These are phyloP conservation scores for Drosophila niveifrons DNA, from an alignment of 2,888 invertebrate genomes.

Conservation along the genomic window DNA sequence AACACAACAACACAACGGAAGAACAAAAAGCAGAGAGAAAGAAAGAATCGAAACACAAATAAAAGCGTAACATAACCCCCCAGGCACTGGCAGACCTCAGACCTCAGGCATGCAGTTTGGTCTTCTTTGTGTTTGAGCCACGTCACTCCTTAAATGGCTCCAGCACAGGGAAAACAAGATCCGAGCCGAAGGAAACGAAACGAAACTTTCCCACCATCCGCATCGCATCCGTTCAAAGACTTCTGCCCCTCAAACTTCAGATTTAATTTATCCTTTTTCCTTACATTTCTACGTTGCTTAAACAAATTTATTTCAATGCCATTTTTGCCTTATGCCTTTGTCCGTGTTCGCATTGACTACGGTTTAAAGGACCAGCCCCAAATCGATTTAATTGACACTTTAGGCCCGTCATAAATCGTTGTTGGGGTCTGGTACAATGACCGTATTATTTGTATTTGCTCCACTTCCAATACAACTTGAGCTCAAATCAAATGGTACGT, in stretches of 20 bases:
- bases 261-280: slow-evolving; percentile 66
- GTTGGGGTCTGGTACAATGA: slow-evolving; percentile 51
- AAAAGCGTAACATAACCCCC: slow-evolving; percentile 61
- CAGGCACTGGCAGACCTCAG: slow-evolving; percentile 38
- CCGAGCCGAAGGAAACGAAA: slow-evolving; percentile 46
- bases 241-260: slow-evolving; percentile 13
- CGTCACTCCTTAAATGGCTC: slow-evolving; percentile 28
- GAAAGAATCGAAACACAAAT: slow-evolving; percentile 64
- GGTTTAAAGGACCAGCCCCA: slow-evolving; percentile 52
- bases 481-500: slow-evolving; percentile 45
- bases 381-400: slow-evolving; percentile 80
- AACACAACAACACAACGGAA: slow-evolving; percentile 19
- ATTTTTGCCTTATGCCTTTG: not conserved
- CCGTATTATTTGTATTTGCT: slow-evolving; percentile 73
- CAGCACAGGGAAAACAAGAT: slow-evolving; percentile 17
- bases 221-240: slow-evolving; percentile 52
- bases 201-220: slow-evolving; percentile 54
- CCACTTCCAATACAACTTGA: slow-evolving; percentile 31
- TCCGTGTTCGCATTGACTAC: not conserved
- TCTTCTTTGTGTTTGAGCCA: slow-evolving; percentile 47
- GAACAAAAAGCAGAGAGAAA: slow-evolving; percentile 13
- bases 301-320: slow-evolving; percentile 68
- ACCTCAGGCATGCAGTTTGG: slow-evolving; percentile 65
- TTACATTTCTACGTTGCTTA: slow-evolving; percentile 39
- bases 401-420: slow-evolving; percentile 61